These are phyloP conservation scores for Endomychus coccineus DNA, from an alignment of 2,888 invertebrate genomes.

Conservation along the genomic window DNA sequence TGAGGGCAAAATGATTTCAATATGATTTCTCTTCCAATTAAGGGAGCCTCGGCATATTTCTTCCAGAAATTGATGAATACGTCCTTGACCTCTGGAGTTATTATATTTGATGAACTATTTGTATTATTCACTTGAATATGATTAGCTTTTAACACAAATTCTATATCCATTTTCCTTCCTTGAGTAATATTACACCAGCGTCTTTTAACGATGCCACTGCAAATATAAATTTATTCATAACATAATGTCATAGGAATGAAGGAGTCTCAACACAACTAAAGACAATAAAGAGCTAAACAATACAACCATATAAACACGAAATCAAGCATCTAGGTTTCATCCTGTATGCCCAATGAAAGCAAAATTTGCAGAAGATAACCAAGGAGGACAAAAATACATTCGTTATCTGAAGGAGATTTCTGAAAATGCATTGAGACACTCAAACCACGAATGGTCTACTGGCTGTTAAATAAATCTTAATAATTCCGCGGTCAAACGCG, in stretches of 20 bases:
- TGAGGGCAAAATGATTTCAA: slow-evolving; percentile 77
- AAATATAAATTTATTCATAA: slow-evolving; percentile 15
- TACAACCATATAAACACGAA: too few species aligned
- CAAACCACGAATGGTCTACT: too few species aligned
- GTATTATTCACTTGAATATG: slow-evolving; percentile 59
- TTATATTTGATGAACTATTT: slow-evolving; percentile 42
- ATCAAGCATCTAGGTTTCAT: too few species aligned
- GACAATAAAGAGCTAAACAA: too few species aligned
- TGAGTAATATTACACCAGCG: slow-evolving; percentile 59
- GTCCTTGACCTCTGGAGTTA: slow-evolving; percentile 59
- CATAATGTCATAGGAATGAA: slow-evolving; percentile 4
- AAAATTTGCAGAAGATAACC: too few species aligned
- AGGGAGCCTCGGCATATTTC: slow-evolving; percentile 52
- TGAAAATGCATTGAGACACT: too few species aligned
- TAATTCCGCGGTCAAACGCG: too few species aligned
- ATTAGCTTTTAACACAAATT: slow-evolving; percentile 64
- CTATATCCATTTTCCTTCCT: slow-evolving; percentile 60
- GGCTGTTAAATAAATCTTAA: too few species aligned
- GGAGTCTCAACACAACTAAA: too few species aligned
- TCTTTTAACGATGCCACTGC: slow-evolving; percentile 67
- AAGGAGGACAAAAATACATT: too few species aligned
- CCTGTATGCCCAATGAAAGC: too few species aligned
- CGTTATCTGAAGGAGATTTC: too few species aligned
- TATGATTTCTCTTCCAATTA: slow-evolving; percentile 70
- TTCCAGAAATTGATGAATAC: slow-evolving; percentile 70